A percentile compares a stretch with the other conserved stretches of the same genome.
These are phyloP conservation scores for Lampris megalopsis DNA, from an alignment of 2,113 vertebrate species.

Conservation along the genomic window DNA sequence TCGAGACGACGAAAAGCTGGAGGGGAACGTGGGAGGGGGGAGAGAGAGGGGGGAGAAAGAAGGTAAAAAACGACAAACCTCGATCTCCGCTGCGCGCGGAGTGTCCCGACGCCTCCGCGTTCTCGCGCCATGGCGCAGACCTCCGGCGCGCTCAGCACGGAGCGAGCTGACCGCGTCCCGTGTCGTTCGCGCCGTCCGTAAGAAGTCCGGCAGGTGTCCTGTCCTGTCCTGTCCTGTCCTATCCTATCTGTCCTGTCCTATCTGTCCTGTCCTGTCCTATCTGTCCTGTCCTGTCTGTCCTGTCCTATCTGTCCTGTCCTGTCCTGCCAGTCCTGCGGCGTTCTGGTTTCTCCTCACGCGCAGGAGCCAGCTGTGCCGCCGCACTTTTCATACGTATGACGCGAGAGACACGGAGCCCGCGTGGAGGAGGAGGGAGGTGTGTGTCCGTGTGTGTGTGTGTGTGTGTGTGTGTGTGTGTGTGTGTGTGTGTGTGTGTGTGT, in stretches of 20 bases:
- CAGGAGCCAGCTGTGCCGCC: constrained; percentile 2
- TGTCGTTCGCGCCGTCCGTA: too few relatives aligned
- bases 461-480: background rate
- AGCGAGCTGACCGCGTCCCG: background rate
- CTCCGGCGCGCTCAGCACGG: background rate
- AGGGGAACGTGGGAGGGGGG: too few relatives aligned
- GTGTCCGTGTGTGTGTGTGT: constrained; percentile 9
- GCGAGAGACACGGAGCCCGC: constrained; percentile 40
- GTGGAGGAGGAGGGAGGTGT: constrained; percentile 22
- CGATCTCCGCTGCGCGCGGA: constrained; percentile 39
- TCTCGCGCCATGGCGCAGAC: constrained; percentile 55
- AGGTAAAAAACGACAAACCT: constrained; percentile 56
- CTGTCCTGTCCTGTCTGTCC: too few relatives aligned
- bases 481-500: background rate
- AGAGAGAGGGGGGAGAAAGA: background rate
- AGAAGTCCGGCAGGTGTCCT: too few relatives aligned
- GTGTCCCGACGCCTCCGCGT: constrained; percentile 40
- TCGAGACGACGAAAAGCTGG: too few relatives aligned
- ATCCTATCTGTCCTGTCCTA: too few relatives aligned
- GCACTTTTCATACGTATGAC: constrained; percentile 38
- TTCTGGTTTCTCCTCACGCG: too few relatives aligned
- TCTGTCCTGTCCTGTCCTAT: too few relatives aligned
- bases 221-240: too few relatives aligned
- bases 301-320: too few relatives aligned
- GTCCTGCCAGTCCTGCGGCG: too few relatives aligned